Percentiles rank a stretch among this genome's conserved stretches.
These are phyloP conservation scores for Toxotes lorentzi DNA, from an alignment of 2,797 vertebrate species.

Conservation along the genomic window DNA sequence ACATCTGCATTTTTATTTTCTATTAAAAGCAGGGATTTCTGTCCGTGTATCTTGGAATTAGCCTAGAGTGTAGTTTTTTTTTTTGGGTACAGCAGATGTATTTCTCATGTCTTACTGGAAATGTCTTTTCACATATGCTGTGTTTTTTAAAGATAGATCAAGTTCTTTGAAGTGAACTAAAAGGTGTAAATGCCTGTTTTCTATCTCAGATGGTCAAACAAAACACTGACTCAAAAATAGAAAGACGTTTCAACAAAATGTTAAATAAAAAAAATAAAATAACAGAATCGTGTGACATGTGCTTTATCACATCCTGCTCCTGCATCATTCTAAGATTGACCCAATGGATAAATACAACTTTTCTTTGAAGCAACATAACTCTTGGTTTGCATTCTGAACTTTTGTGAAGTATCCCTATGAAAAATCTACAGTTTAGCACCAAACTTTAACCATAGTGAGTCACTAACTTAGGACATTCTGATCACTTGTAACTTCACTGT, in stretches of 20 bases:
- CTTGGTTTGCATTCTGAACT: background rate
- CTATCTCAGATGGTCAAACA: slow-evolving; percentile 17
- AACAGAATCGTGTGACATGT: slow-evolving; percentile 7
- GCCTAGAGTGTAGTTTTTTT: slow-evolving; percentile 28
- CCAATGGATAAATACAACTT: background rate
- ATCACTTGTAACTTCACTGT: background rate
- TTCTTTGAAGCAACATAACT: no score
- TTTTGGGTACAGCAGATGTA: slow-evolving; percentile 15
- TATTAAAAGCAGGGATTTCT: slow-evolving; percentile 52
- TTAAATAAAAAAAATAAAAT: slow-evolving; percentile 51
- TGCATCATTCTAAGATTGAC: background rate
- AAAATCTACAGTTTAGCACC: background rate
- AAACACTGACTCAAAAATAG: slow-evolving; percentile 18
- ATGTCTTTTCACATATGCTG: slow-evolving; percentile 30
- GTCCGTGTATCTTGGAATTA: slow-evolving; percentile 25
- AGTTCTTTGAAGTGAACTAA: slow-evolving; percentile 24
- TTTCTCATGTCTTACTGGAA: slow-evolving; percentile 31
- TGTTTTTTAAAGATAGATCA: slow-evolving; percentile 41
- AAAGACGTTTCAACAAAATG: slow-evolving; percentile 29
- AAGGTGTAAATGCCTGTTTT: slow-evolving; percentile 52
- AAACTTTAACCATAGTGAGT: background rate
- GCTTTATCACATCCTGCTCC: background rate
- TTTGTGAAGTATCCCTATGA: background rate
- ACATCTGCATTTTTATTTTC: slow-evolving; percentile 54
- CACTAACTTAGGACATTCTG: background rate